Evolutionary conservation across 1,140 invertebrate genomes (phyloP), one percentile per base, ranked within the genome.

Genomic region (Sitodiplosis mosellana): DNA sequence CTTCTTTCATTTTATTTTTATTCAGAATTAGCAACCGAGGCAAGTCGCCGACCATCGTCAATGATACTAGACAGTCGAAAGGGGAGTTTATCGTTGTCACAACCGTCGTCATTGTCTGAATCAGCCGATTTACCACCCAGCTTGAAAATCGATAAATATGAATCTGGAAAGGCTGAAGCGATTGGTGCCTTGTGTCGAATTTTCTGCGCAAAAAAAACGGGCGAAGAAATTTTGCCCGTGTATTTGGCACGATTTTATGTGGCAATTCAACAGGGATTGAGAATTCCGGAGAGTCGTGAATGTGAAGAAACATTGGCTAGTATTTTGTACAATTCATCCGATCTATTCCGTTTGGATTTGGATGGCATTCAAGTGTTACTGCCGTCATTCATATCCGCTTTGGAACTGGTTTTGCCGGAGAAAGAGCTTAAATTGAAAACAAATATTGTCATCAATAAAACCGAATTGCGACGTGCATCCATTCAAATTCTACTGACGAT

Each of bases 231-330:
- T 51, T 69, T 93, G 15, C 86, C 91, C 2, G 81, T 91, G 2
- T 99, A 99, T 68, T 72, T 97, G 53, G 87, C 93, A 0, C 72
- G 93, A 50, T 96, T 96, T 67, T 97, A 96, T 67, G 76, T 91
- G 55, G 85, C 88, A 10, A 67, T 99, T 52, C 81, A 86, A 53
- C 82, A 88, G 61, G 92, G 91, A 10, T 71, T 99, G 4, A 77
- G 81, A 60, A 66, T 77, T 18, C 68, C 70, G 15, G 53, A 75
- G 56, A 59, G 64, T 38, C 68, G 71, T 48, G 77, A 80, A 62
- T 79, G 77, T 56, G 78, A 75, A 12, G 78, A 82, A 68, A 79
- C 81, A 11, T 65, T 87, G 55, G 76, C 80, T 5, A 83, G 78
- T 53, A 84, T 90, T 58, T 58, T 91, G 38, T 71, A 86, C 20